Evolutionary conservation across 2,888 invertebrate genomes (phyloP).

Genomic region (Mythimna vitellina): DNA sequence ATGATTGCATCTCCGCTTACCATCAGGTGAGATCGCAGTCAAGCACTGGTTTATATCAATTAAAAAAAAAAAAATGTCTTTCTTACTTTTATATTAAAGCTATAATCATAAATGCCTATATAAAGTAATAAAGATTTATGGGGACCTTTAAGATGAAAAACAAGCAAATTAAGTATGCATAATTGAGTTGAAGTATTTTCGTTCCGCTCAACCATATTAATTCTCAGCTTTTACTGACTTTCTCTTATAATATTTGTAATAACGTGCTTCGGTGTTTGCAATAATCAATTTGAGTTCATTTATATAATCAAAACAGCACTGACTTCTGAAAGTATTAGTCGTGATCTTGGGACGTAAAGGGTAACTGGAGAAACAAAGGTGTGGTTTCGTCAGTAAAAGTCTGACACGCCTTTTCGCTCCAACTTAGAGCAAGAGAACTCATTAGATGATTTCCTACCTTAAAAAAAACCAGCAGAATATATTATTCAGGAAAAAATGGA

Average conservation of each 20-base stretch:
- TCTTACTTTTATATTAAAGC: neutral
- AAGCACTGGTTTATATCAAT: too few relatives aligned
- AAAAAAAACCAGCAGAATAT: neutral
- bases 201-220: constrained; percentile 30
- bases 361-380: too few relatives aligned
- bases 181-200: constrained; percentile 46
- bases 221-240: constrained; percentile 12
- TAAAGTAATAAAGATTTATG: constrained; percentile 41
- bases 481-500: neutral
- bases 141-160: constrained; percentile 42
- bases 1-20: too few relatives aligned
- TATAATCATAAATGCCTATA: constrained; percentile 8
- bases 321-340: too few relatives aligned
- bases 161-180: constrained; percentile 48
- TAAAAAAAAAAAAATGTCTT: too few relatives aligned
- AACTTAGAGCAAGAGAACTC: too few relatives aligned
- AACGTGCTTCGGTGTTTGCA: constrained; percentile 25
- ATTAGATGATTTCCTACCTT: too few relatives aligned
- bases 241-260: neutral
- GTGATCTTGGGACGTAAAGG: too few relatives aligned
- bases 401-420: too few relatives aligned
- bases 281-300: constrained; percentile 24
- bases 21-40: too few relatives aligned
- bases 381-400: too few relatives aligned
- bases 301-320: neutral